These are phyloP conservation scores for Cebidichthys violaceus DNA, from an alignment of 2,113 vertebrate species.

Conservation along the genomic window DNA sequence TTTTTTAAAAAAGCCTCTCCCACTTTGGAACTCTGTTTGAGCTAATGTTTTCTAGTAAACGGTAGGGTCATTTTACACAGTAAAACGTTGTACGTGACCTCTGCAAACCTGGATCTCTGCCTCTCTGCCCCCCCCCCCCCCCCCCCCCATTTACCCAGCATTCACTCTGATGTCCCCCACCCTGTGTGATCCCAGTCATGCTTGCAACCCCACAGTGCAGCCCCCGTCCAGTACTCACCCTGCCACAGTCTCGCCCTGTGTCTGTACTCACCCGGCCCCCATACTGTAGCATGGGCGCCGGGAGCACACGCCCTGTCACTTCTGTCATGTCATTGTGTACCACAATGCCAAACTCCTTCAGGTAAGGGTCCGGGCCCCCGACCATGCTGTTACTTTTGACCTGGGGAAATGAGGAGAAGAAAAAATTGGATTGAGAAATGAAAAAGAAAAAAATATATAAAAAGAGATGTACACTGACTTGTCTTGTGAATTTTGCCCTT, in stretches of 20 bases:
- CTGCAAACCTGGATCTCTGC: slow-evolving; percentile 39
- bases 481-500: background rate
- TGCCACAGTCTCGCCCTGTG: slow-evolving; percentile 87
- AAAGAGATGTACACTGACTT: background rate
- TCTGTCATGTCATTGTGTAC: slow-evolving; percentile 99
- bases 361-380: slow-evolving; percentile 95
- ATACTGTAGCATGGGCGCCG: slow-evolving; percentile 98
- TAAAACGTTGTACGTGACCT: no score
- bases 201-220: slow-evolving; percentile 40
- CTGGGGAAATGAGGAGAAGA: slow-evolving; percentile 65
- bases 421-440: background rate
- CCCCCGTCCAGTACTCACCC: slow-evolving; percentile 83
- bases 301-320: slow-evolving; percentile 95
- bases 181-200: slow-evolving; percentile 15
- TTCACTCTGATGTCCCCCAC: slow-evolving; percentile 38
- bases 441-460: background rate
- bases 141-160: slow-evolving; percentile 31
- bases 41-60: background rate
- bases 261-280: slow-evolving; percentile 96
- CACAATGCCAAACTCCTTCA: slow-evolving; percentile 98
- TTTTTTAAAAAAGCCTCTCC: background rate
- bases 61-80: no score
- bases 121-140: no score
- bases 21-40: slow-evolving; percentile 4
- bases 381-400: slow-evolving; percentile 99